phyloP scores from a whole-genome alignment of 2,888 invertebrate species.

The Schrankia costaestrigalis region DNA sequence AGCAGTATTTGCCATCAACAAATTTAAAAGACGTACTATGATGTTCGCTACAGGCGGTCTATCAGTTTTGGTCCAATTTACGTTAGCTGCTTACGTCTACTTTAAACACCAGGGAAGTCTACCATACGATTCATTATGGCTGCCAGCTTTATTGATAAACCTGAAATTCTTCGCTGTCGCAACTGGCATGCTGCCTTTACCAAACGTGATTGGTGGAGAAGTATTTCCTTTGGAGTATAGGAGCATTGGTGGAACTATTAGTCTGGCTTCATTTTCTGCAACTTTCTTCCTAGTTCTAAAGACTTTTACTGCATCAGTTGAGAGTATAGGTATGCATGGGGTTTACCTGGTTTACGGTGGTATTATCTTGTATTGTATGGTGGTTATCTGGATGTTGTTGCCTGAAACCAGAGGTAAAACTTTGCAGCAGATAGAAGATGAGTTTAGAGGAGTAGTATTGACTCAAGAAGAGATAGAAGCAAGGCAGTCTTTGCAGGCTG shows the following conservation, averaged over 20 bases:
- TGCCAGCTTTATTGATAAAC: conserved; percentile 69
- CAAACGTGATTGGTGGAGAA: conserved; percentile 85
- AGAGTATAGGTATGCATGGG: conserved; percentile 69
- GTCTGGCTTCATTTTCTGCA: conserved; percentile 74
- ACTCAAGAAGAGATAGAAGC: conserved; percentile 33
- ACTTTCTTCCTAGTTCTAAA: conserved; percentile 82
- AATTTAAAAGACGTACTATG: conserved; percentile 78
- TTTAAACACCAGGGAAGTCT: conserved; percentile 34
- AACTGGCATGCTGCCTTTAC: conserved; percentile 81
- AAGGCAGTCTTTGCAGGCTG: conserved; percentile 37
- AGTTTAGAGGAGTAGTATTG: conserved; percentile 64
- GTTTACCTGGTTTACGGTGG: conserved; percentile 80
- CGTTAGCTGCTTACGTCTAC: conserved; percentile 66
- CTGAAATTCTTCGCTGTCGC: conserved; percentile 75
- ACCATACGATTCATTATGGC: conserved; percentile 52
- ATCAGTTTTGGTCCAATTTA: conserved; percentile 77
- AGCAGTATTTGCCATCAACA: conserved; percentile 80
- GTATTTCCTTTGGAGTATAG: conserved; percentile 81
- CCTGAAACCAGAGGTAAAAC: conserved; percentile 84
- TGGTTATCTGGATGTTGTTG: conserved; percentile 74
- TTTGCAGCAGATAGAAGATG: conserved; percentile 82
- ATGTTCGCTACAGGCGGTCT: conserved; percentile 79
- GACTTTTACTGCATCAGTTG: conserved; percentile 77
- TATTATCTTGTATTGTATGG: conserved; percentile 67
- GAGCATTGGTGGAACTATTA: conserved; percentile 81